phyloP scores from a whole-genome alignment of 2,113 vertebrate genomes.

The Vulpes lagopus region DNA sequence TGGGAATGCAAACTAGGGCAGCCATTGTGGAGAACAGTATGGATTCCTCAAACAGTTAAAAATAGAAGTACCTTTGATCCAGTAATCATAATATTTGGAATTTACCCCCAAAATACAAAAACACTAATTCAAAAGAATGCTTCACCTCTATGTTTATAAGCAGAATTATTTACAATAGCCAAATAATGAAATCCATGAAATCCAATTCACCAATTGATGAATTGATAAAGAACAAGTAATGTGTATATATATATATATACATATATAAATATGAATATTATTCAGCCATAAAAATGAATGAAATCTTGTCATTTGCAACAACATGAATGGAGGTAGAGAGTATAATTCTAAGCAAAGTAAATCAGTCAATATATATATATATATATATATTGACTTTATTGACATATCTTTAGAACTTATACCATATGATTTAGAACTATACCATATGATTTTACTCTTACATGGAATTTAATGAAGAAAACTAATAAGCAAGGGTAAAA shows the following conservation, averaged over 20 bases:
- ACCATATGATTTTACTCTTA: neutral
- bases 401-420: no score
- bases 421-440: neutral
- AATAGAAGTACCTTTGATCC: no score
- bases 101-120: neutral
- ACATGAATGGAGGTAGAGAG: neutral
- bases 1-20: no score
- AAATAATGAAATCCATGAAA: neutral
- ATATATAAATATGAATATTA: neutral
- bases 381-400: no score
- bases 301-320: neutral
- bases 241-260: no score
- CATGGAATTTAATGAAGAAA: neutral
- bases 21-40: no score
- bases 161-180: neutral
- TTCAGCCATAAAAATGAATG: neutral
- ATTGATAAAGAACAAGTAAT: neutral
- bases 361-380: neutral
- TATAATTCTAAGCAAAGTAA: neutral
- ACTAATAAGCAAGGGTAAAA: neutral
- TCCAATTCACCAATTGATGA: neutral
- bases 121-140: neutral
- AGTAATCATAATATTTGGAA: neutral
- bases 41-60: no score
- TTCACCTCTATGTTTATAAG: neutral